Evolutionary conservation across 2,888 invertebrate genomes (phyloP), one percentile per base, ranked within the genome.

Genomic region (Pseudanteris insignis): DNA sequence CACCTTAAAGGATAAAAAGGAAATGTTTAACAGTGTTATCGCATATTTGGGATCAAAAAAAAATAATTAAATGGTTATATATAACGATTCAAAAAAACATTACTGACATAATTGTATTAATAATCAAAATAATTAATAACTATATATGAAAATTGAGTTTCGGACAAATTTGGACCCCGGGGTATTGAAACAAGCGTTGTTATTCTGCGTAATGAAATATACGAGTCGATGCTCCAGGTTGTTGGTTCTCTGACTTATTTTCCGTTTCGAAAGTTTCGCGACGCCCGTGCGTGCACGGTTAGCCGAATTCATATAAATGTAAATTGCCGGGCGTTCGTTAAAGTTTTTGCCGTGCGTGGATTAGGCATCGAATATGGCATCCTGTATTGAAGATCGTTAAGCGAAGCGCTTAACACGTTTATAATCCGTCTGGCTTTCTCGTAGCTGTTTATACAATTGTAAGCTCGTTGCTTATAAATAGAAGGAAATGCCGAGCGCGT

Each of bases 381-480:
- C 29, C 34, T 21, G 9, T 34, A 41, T 51, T 26, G 34, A 13
- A 34, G 51, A 51, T 51, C 51, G 51, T 51, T 51, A 41, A 51
- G 41, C 41, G 36, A 29, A 18, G 28, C 51, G 51, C 41, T 51
- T 51, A 51, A 51, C 51, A 51, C 41, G 28, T 51, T 51, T 51
- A 51, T 41, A 51, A 51, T 41, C 41, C 51, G 51, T 51, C 51
- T 51, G 36, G 41, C 41, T 41, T 51, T 41, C 51, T 51, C 41
- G 36, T 13, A 15, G 40, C 36, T 34, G 51, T 43, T 41, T 57
- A 41, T 47, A 50, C 32, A 38, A 50, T 58, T 50, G 43, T 46
- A 38, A 46, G 58, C 57, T 50, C 43, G 50, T 44, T 38, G 51
- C 46, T 59, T 59, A 59, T 59, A 51, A 59, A 59, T 51, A 59